Conservation (phyloP, 2,888 invertebrate species). For the Catonia carolina region DNA sequence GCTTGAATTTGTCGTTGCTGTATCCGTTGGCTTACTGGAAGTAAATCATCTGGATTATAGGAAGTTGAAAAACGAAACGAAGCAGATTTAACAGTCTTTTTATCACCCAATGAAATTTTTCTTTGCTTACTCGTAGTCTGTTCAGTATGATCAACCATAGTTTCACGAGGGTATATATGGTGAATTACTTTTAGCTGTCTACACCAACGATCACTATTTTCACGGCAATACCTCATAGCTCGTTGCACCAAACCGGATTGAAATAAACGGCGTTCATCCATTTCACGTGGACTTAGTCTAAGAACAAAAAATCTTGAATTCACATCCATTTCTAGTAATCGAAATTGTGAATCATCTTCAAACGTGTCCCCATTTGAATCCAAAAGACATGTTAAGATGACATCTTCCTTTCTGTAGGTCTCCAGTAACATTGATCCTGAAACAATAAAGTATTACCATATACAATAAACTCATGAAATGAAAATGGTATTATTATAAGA, state of each 20-base stretch:
- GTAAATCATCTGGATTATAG: slow-evolving; percentile 23
- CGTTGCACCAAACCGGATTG: slow-evolving; percentile 47
- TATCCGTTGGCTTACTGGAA: slow-evolving; percentile 17
- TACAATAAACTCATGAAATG: background rate
- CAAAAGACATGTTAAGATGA: slow-evolving; percentile 48
- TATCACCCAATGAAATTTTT: slow-evolving; percentile 29
- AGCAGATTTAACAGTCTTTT: slow-evolving; percentile 40
- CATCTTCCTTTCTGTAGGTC: slow-evolving; percentile 42
- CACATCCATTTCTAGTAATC: slow-evolving; percentile 42
- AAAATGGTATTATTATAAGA: background rate
- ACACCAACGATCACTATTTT: slow-evolving; percentile 42
- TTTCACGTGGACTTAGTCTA: slow-evolving; percentile 40
- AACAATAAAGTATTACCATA: slow-evolving; percentile 34
- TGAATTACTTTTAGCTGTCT: slow-evolving; percentile 39
- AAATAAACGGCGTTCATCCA: slow-evolving; percentile 44
- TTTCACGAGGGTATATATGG: slow-evolving; percentile 35
- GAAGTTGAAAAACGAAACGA: slow-evolving; percentile 41
- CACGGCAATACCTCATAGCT: slow-evolving; percentile 46
- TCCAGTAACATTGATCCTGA: slow-evolving; percentile 42
- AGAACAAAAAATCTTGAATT: slow-evolving; percentile 26
- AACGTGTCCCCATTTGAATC: slow-evolving; percentile 28
- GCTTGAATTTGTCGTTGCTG: slow-evolving; percentile 16
- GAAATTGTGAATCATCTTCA: slow-evolving; percentile 34
- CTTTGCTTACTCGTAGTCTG: slow-evolving; percentile 32
- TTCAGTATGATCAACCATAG: slow-evolving; percentile 38